Evolutionary conservation across 2,797 vertebrate species (phyloP).

Genomic region (Galaxias olidus): DNA sequence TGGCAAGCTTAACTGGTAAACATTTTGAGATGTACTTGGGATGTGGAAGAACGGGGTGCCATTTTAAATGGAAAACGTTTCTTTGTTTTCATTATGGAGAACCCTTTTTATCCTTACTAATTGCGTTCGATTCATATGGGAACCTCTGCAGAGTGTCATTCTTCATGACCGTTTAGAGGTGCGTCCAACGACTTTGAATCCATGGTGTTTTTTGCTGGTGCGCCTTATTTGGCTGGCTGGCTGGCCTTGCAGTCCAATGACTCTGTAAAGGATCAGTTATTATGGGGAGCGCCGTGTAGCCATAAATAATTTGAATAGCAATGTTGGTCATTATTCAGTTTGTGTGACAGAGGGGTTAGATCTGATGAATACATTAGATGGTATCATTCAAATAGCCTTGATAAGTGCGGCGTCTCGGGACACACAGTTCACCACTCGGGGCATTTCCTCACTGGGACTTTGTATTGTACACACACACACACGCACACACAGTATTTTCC

Average conservation of each 20-base stretch:
- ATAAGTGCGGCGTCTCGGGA: slow-evolving; percentile 2
- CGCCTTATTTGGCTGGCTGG: slow-evolving; percentile 26
- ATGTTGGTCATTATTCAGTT: slow-evolving; percentile 49
- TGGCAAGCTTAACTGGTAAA: too few species aligned
- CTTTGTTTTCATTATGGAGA: slow-evolving; percentile 15
- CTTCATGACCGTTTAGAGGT: slow-evolving; percentile 44
- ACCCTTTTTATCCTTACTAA: slow-evolving; percentile 36
- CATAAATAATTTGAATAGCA: slow-evolving; percentile 47
- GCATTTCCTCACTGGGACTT: too few species aligned
- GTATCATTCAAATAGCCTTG: slow-evolving; percentile 43
- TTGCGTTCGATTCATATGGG: slow-evolving; percentile 38
- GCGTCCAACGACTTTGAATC: slow-evolving; percentile 35
- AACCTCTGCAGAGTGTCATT: slow-evolving; percentile 34
- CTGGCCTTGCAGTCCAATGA: slow-evolving; percentile 54
- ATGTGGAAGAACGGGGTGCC: not conserved
- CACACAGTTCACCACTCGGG: not conserved
- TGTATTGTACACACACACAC: not conserved
- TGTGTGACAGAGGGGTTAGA: slow-evolving; percentile 39
- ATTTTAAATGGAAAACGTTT: not conserved
- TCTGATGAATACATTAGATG: slow-evolving; percentile 51
- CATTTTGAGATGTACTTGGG: too few species aligned
- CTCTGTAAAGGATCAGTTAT: slow-evolving; percentile 46
- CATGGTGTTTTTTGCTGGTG: slow-evolving; percentile 19
- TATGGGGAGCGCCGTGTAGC: slow-evolving; percentile 32
- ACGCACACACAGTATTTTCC: too few species aligned